Percentiles rank a stretch among this genome's conserved stretches.
Evolutionary conservation across 1,140 invertebrate species (phyloP).

Genomic region (Caenorhabditis briggsae): DNA sequence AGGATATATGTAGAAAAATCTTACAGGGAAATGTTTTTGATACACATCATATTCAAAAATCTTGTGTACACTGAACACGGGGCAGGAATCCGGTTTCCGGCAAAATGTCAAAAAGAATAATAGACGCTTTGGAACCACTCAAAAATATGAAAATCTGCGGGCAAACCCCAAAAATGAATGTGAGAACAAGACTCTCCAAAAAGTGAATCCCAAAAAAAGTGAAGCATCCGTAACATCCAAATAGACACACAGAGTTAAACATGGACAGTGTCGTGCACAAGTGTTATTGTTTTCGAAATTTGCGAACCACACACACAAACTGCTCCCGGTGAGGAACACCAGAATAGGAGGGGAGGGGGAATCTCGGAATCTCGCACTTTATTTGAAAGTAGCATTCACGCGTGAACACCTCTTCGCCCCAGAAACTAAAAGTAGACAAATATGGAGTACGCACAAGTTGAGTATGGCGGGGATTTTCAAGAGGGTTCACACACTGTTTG

Average conservation of each 20-base stretch:
- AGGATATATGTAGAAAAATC: neutral
- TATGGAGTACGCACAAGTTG: constrained; percentile 49
- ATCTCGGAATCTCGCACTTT: constrained; percentile 22
- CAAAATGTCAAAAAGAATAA: neutral
- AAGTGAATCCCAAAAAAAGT: constrained; percentile 6
- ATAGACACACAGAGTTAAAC: constrained; percentile 9
- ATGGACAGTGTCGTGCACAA: constrained; percentile 36
- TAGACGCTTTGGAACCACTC: constrained; percentile 41
- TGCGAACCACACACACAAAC: constrained; percentile 21
- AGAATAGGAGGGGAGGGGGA: neutral
- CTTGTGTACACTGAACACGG: constrained; percentile 21
- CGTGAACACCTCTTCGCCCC: constrained; percentile 25
- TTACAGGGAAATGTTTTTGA: constrained; percentile 6
- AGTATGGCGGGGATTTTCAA: constrained; percentile 19
- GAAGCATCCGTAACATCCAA: constrained; percentile 39
- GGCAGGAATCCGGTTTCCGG: constrained; percentile 26
- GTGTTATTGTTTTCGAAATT: constrained; percentile 49
- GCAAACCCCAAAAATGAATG: constrained; percentile 23
- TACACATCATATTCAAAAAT: constrained; percentile 41
- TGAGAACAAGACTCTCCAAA: neutral
- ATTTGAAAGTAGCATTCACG: constrained; percentile 55
- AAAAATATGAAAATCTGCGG: constrained; percentile 9
- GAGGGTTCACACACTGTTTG: constrained; percentile 39
- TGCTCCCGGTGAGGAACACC: neutral
- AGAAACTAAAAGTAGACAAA: constrained; percentile 36